Evolutionary conservation across 1,140 invertebrate genomes (phyloP).

Genomic region (Choristoneura fumiferana): DNA sequence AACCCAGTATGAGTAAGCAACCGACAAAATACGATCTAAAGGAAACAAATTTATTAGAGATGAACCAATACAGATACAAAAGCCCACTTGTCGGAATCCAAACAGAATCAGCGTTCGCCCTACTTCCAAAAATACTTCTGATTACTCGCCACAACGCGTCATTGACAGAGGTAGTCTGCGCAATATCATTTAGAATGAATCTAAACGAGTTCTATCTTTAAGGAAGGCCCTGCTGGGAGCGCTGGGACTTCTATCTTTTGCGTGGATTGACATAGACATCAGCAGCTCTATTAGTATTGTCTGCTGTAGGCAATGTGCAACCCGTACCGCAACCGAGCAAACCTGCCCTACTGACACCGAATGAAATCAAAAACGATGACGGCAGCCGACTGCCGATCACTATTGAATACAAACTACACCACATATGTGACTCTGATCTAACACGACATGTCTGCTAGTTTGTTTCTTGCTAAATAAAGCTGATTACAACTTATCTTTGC

Average conservation of each 20-base stretch:
- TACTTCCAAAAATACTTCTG: slow-evolving; percentile 45
- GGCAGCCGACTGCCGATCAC: slow-evolving; percentile 20
- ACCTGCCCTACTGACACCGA: slow-evolving; percentile 65
- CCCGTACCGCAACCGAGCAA: slow-evolving; percentile 37
- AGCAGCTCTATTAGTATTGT: too few relatives aligned
- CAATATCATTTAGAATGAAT: slow-evolving; percentile 31
- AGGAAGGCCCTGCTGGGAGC: slow-evolving; percentile 18
- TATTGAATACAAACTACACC: slow-evolving; percentile 42
- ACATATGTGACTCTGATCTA: slow-evolving; percentile 17
- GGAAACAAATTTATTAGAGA: background rate
- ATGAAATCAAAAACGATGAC: slow-evolving; percentile 52
- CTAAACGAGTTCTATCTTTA: slow-evolving; percentile 19
- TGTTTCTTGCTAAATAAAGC: too few relatives aligned
- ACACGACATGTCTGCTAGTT: too few relatives aligned
- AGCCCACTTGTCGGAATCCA: slow-evolving; percentile 34
- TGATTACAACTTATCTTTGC: slow-evolving; percentile 31
- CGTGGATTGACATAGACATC: too few relatives aligned
- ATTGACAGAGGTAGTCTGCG: slow-evolving; percentile 30
- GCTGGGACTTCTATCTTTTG: too few relatives aligned
- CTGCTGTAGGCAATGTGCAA: too few relatives aligned
- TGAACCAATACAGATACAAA: slow-evolving; percentile 15
- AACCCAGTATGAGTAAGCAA: background rate
- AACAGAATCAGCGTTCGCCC: slow-evolving; percentile 35
- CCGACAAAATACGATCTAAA: background rate
- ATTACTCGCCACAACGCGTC: slow-evolving; percentile 35